These are phyloP conservation scores for Anas platyrhynchos DNA, from an alignment of 2,113 vertebrate genomes.

Conservation along the genomic window DNA sequence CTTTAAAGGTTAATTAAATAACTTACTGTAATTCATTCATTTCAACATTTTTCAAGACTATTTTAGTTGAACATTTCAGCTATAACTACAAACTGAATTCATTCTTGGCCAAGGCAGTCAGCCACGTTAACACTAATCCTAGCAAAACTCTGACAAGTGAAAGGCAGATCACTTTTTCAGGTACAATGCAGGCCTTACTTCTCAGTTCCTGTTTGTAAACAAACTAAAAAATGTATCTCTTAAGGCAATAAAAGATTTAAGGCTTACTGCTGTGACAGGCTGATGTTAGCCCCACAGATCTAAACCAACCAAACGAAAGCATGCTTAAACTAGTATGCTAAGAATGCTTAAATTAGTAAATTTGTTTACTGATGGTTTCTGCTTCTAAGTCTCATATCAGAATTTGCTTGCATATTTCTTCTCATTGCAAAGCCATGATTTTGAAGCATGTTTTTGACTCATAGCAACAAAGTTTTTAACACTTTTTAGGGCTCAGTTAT, in stretches of 20 bases:
- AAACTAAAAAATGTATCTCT: not conserved
- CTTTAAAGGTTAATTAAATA: not conserved
- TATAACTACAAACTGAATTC: not conserved
- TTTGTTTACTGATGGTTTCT: not conserved
- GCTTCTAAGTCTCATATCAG: not conserved
- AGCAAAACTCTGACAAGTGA: not conserved
- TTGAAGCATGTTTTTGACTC: not conserved
- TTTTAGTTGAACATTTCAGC: not conserved
- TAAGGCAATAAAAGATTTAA: not conserved
- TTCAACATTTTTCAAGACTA: not conserved
- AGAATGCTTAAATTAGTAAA: not conserved
- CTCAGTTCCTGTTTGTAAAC: not conserved
- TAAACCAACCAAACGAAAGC: not conserved
- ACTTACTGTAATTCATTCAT: not conserved
- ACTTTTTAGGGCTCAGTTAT: not conserved
- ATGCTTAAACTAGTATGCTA: too few species aligned
- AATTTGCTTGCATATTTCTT: not conserved
- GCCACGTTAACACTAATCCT: not conserved
- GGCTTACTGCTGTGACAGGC: not conserved
- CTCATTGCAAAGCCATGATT: not conserved
- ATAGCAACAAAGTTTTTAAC: not conserved
- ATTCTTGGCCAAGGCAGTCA: not conserved
- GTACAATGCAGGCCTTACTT: not conserved
- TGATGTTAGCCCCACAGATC: not conserved
- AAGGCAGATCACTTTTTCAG: not conserved